Conservation (phyloP, 2,113 vertebrate genomes). For the Nothobranchius kuhntae region DNA sequence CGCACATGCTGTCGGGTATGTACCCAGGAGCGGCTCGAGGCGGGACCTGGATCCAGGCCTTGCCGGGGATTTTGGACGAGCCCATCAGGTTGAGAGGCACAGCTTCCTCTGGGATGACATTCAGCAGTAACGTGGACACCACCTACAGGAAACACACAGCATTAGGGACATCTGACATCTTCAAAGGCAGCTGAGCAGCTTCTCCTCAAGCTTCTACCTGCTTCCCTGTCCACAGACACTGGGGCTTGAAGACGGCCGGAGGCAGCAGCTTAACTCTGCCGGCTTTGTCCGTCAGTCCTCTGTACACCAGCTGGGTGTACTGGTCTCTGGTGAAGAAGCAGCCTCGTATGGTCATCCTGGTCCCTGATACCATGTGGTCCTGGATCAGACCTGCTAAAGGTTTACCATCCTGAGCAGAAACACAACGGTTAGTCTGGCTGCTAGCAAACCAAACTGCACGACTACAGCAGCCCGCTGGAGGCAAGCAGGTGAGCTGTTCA, state of each 20-base stretch:
- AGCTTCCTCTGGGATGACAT: conserved; percentile 87
- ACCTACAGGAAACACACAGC: conserved; percentile 75
- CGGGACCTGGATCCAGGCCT: conserved; percentile 86
- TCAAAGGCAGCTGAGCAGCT: background rate
- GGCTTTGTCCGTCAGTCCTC: conserved; percentile 90
- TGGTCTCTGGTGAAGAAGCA: conserved; percentile 91
- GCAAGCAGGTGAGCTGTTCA: too few species aligned
- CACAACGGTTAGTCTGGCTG: background rate
- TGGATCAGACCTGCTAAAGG: conserved; percentile 95
- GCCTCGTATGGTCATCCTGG: conserved; percentile 91
- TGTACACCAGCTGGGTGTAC: conserved; percentile 92
- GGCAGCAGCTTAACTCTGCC: conserved; percentile 85
- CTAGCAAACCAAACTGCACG: too few species aligned
- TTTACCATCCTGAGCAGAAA: conserved; percentile 86
- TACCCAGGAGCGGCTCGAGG: conserved; percentile 72
- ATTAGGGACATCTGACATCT: background rate
- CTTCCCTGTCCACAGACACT: conserved; percentile 93
- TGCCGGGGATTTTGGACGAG: conserved; percentile 89
- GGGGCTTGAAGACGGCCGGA: conserved; percentile 89
- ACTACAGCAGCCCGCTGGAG: too few species aligned
- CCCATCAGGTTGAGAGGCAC: conserved; percentile 87
- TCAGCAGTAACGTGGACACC: conserved; percentile 92
- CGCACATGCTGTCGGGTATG: conserved; percentile 87
- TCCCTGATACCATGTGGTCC: conserved; percentile 96
- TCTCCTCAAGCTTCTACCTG: conserved; percentile 78